These are phyloP conservation scores for Aphidius gifuensis DNA, from an alignment of 1,140 invertebrate genomes.

Conservation along the genomic window DNA sequence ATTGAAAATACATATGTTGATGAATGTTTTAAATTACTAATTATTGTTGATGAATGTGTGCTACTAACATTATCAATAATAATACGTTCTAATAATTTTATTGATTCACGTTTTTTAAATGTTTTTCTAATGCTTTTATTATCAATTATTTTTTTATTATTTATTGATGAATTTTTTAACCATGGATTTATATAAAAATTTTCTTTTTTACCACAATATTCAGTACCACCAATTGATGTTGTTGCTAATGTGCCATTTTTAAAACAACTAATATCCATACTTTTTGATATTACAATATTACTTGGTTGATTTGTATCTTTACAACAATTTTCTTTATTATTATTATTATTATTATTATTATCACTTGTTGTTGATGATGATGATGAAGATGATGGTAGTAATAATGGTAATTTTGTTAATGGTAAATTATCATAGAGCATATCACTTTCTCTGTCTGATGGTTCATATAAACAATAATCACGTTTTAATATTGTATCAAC, in stretches of 20 bases:
- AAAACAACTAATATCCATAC: too few species aligned
- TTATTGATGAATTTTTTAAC: neutral
- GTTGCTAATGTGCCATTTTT: too few species aligned
- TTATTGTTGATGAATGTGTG: conserved; percentile 20
- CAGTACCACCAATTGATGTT: too few species aligned
- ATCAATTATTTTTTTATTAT: conserved; percentile 9
- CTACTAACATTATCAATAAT: conserved; percentile 33
- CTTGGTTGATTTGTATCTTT: too few species aligned
- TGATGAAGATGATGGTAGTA: too few species aligned
- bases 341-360: too few species aligned
- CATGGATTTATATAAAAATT: conserved; percentile 21
- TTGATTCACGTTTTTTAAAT: conserved; percentile 20
- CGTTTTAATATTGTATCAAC: conserved; percentile 49
- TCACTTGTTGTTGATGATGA: too few species aligned
- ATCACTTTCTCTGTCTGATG: conserved; percentile 8
- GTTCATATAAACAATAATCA: conserved; percentile 58
- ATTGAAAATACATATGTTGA: conserved; percentile 54
- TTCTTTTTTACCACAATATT: too few species aligned
- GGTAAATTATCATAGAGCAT: too few species aligned
- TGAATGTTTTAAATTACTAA: conserved; percentile 46
- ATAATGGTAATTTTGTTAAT: too few species aligned
- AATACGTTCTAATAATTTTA: conserved; percentile 30
- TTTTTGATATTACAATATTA: too few species aligned
- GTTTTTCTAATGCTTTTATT: conserved; percentile 7
- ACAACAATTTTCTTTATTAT: too few species aligned